Conservation (phyloP, 2,888 invertebrate genomes). For the Apomyelois bistriatella region DNA sequence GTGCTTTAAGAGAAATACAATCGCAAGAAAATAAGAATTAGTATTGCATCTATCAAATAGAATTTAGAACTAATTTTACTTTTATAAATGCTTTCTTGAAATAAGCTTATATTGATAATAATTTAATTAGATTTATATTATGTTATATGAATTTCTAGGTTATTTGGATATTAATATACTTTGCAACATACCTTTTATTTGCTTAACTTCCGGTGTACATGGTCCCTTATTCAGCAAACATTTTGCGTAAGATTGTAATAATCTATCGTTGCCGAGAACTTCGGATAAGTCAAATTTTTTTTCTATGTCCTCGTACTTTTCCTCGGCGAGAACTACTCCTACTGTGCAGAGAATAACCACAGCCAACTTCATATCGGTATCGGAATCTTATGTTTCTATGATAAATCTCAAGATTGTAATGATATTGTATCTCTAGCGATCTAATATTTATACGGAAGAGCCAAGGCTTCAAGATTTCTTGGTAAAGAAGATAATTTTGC, state of each 20-base stretch:
- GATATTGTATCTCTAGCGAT: constrained; percentile 10
- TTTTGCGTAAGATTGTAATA: constrained; percentile 83
- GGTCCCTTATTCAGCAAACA: constrained; percentile 83
- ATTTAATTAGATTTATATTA: too few species aligned
- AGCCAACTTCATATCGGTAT: constrained; percentile 41
- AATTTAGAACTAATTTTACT: not conserved
- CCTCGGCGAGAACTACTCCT: constrained; percentile 43
- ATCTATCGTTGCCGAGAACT: constrained; percentile 82
- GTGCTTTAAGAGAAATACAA: constrained; percentile 13
- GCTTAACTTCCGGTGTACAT: constrained; percentile 85
- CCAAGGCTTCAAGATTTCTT: constrained; percentile 23
- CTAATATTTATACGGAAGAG: constrained; percentile 39
- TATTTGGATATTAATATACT: not conserved
- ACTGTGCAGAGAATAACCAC: constrained; percentile 42
- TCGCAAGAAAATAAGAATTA: not conserved
- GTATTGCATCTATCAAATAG: not conserved
- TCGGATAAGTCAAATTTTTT: constrained; percentile 84
- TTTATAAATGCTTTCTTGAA: too few species aligned
- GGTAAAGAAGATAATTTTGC: constrained; percentile 21
- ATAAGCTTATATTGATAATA: too few species aligned
- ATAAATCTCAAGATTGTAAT: not conserved
- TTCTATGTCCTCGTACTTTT: constrained; percentile 80
- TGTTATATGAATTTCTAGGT: too few species aligned
- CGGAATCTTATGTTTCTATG: not conserved
- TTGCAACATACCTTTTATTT: constrained; percentile 81